A percentile compares a stretch with the other conserved stretches of the same genome.
These are phyloP conservation scores for Leptopilina myrica DNA, from an alignment of 2,888 invertebrate genomes.

Conservation along the genomic window DNA sequence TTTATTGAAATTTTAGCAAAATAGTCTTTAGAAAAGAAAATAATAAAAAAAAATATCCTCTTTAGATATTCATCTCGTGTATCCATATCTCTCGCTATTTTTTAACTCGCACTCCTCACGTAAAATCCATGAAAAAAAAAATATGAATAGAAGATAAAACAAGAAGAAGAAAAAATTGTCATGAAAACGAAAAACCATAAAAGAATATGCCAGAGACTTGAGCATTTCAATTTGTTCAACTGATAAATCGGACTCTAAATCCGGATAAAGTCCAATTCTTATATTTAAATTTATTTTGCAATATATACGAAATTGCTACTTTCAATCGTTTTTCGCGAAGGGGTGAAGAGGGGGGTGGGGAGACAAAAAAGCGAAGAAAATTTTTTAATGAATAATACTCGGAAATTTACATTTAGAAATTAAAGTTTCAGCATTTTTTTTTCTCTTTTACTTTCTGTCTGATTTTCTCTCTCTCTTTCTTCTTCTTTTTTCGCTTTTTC, in stretches of 20 bases:
- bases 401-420: not conserved
- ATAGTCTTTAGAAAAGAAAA: not conserved
- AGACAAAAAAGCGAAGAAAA: not conserved
- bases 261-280: not conserved
- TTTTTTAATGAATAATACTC: not conserved
- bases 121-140: not conserved
- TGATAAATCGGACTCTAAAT: not conserved
- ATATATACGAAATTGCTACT: not conserved
- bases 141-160: not conserved
- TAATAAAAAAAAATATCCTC: not conserved
- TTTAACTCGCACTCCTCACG: not conserved
- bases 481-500: no score
- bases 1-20: not conserved
- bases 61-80: constrained; percentile 1
- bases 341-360: no score
- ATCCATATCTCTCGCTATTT: not conserved
- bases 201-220: not conserved
- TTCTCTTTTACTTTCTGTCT: no score
- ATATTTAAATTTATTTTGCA: not conserved
- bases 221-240: constrained; percentile 11
- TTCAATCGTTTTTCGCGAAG: not conserved
- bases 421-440: not conserved
- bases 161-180: not conserved
- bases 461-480: no score
- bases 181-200: constrained; percentile 8